Evolutionary conservation across 1,140 invertebrate genomes (phyloP), one percentile per base, ranked within the genome.

Genomic region (Papilio xuthus): DNA sequence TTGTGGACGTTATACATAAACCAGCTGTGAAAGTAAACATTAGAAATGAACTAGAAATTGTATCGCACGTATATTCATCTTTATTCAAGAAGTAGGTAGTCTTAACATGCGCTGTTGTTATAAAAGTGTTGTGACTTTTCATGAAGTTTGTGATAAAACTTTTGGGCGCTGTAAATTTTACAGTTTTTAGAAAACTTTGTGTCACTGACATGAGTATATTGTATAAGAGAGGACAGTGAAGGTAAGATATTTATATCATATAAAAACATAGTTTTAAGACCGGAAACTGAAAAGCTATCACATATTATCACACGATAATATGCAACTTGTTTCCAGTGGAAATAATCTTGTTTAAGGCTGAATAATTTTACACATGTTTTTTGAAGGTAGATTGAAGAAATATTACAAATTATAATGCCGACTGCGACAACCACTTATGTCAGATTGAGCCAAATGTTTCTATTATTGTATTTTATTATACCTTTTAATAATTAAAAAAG

Each of bases 1-100:
- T 91, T 92, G 89, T 78, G 86, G 81, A 81, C 79, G 85, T 90
- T 91, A n/a, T n/a, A 89, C 90, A 85, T 92, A 92, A 91, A 90
- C 85, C 86, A 88, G 84, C 85, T 90, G 88, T 85, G 82, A 85
- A 85, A 84, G 88, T 90, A 89, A 92, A 90, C 87, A 90, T 82
- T 87, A 76, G 18, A 76, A 76, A 63, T 56, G 8, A 37, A n/a
- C 4, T 42, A 28, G 10, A 74, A 42, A 18, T 56, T 56, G 60
- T 15, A 2, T 32, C 26, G 4, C 13, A 67, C 9, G 56, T 60
- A 9, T 23, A 18, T 47, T 18, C 44, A 6, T 47, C 0, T 4
- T 47, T 13, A 47, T 47, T 47, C 44, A 53, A 53, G 20, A 53
- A 53, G 50, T 53, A n/a, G 50, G 44, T 47, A 47, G 6, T 47